A percentile compares a stretch with the other conserved stretches of the same genome.
Evolutionary conservation across 2,113 vertebrate genomes (phyloP).

Genomic region (Rattus rattus): DNA sequence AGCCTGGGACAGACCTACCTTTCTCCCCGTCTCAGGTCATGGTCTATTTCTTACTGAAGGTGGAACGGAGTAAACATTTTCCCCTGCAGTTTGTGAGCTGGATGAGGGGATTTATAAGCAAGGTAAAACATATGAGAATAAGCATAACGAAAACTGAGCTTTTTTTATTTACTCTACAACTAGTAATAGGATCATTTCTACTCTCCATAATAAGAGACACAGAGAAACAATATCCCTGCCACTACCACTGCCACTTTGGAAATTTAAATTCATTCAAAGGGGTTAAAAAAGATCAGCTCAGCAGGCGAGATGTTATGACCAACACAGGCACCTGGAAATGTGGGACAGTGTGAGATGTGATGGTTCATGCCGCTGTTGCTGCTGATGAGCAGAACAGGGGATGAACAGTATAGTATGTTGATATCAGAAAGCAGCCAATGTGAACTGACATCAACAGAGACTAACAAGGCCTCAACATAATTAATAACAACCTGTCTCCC

Average conservation of each 20-base stretch:
- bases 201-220: neutral
- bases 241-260: neutral
- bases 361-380: conserved; percentile 76
- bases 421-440: conserved; percentile 77
- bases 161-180: conserved; percentile 24
- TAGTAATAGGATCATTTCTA: conserved; percentile 51
- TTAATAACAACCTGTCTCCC: conserved; percentile 73
- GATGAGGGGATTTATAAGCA: conserved; percentile 43
- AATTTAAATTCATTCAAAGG: conserved; percentile 44
- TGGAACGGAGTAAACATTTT: neutral
- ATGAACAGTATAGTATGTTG: conserved; percentile 75
- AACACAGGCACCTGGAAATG: neutral
- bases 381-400: conserved; percentile 76
- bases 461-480: conserved; percentile 66
- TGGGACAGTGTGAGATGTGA: conserved; percentile 23
- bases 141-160: conserved; percentile 35
- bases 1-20: conserved; percentile 5
- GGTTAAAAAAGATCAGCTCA: neutral
- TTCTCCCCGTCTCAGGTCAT: conserved; percentile 21
- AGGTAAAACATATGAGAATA: conserved; percentile 53
- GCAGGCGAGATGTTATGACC: neutral
- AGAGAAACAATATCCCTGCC: conserved; percentile 32
- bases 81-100: neutral
- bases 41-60: conserved; percentile 29
- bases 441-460: conserved; percentile 77